Evolutionary conservation across 2,888 invertebrate species (phyloP), one percentile per base, ranked within the genome.

Genomic region (Gari tellinella): DNA sequence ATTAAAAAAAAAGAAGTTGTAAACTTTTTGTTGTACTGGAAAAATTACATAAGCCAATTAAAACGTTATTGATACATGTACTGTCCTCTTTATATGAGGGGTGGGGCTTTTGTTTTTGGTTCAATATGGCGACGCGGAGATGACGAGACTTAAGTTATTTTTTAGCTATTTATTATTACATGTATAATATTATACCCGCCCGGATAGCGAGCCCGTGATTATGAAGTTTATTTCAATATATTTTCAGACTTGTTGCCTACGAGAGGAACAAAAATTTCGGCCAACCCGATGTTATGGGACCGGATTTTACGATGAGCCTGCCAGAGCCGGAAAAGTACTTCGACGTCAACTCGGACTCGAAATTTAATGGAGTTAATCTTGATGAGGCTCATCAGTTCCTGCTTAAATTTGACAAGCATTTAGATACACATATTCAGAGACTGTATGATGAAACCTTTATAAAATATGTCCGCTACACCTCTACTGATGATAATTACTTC

Each of bases 221-320:
- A n/a, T n/a, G n/a, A n/a, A n/a, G n/a, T n/a, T n/a, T n/a, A n/a
- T n/a, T n/a, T n/a, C n/a, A n/a, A n/a, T n/a, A n/a, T n/a, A n/a
- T n/a, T 72, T 77, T 52, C 79, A 83, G 77, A 65, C 45, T 79
- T 8, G 72, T 79, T n/a, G 73, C 74, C 5, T 79, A 82, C 65
- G 80, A 77, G n/a, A 63, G 79, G 26, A 81, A 80, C 53, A 17
- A 63, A 14, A 72, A 75, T 38, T 77, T 75, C 61, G 57, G 57
- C 0, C 45, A 61, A 41, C n/a, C 21, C 19, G 60, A 78, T 21
- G 17, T 38, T n/a, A 2, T 23, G 3, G 40, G 46, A 14, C 60
- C 67, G 21, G 68, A 76, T 10, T 76, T 56, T n/a, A 19, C 10
- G 10, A 73, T 78, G 73, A 45, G 0, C 1, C 15, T 72, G 7